Evolutionary conservation across 1,140 invertebrate species (phyloP).

Genomic region (Argopecten irradians): DNA sequence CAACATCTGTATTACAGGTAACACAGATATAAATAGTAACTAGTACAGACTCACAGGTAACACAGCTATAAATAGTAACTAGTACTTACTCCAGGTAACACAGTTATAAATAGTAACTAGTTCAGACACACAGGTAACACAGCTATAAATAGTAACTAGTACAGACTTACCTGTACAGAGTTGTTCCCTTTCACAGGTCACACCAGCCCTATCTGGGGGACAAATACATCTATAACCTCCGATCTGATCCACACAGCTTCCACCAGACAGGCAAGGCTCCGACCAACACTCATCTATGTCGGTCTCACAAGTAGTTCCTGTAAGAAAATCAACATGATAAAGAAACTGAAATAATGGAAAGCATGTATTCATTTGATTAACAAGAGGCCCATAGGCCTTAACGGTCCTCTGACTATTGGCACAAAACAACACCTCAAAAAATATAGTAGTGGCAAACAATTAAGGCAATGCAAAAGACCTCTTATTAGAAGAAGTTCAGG

Average conservation of each 20-base stretch:
- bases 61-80: no score
- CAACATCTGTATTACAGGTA: no score
- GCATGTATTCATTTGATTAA: no score
- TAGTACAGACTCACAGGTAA: no score
- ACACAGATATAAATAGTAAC: no score
- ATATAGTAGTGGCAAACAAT: no score
- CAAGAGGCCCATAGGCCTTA: no score
- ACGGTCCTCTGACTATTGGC: no score
- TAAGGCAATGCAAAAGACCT: no score
- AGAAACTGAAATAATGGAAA: no score
- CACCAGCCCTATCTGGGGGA: not conserved
- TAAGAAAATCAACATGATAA: not conserved
- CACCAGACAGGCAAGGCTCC: slow-evolving; percentile 6
- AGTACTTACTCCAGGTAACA: not conserved
- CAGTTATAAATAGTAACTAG: not conserved
- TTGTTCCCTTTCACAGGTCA: slow-evolving; percentile 4
- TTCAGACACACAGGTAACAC: not conserved
- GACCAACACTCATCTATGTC: not conserved
- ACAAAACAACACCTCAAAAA: no score
- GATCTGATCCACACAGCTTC: not conserved
- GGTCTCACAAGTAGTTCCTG: not conserved
- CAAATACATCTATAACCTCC: not conserved
- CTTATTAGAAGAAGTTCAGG: no score
- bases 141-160: not conserved
- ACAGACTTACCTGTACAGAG: not conserved